Conservation (phyloP, 2,888 invertebrate genomes). For the Calliphora vomitoria region DNA sequence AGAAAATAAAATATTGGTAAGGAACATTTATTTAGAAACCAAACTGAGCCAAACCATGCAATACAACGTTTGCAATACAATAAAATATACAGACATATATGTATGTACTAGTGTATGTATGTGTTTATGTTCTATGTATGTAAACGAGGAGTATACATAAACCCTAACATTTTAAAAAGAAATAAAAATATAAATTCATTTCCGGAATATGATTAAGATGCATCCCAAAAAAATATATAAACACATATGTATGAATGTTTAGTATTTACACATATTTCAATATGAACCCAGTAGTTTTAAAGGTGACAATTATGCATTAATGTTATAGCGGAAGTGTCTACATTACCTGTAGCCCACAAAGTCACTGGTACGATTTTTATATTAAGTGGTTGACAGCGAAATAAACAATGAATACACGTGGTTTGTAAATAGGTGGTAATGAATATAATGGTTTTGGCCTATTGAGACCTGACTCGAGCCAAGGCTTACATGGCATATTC, state of each 20-base stretch:
- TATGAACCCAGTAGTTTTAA: neutral
- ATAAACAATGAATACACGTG: too few species aligned
- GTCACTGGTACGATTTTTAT: too few species aligned
- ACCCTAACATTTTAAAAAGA: slow-evolving; percentile 56
- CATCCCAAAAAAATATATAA: slow-evolving; percentile 44
- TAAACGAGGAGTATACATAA: slow-evolving; percentile 31
- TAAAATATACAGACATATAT: slow-evolving; percentile 44
- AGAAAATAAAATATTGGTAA: slow-evolving; percentile 62
- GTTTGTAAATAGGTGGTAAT: too few species aligned
- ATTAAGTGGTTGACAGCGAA: too few species aligned
- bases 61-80: slow-evolving; percentile 51
- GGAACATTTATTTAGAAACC: slow-evolving; percentile 64
- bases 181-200: slow-evolving; percentile 70
- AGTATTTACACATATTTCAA: neutral
- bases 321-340: too few species aligned
- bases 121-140: neutral
- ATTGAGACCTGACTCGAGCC: too few species aligned
- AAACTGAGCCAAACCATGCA: slow-evolving; percentile 60
- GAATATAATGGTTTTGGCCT: too few species aligned
- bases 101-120: neutral
- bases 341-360: too few species aligned
- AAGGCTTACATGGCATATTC: too few species aligned
- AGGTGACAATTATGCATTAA: too few species aligned
- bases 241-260: neutral
- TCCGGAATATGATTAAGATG: slow-evolving; percentile 71